Percentiles rank a stretch among this genome's conserved stretches.
Conservation (phyloP, 2,113 vertebrate species). For the Cynoglossus semilaevis region DNA sequence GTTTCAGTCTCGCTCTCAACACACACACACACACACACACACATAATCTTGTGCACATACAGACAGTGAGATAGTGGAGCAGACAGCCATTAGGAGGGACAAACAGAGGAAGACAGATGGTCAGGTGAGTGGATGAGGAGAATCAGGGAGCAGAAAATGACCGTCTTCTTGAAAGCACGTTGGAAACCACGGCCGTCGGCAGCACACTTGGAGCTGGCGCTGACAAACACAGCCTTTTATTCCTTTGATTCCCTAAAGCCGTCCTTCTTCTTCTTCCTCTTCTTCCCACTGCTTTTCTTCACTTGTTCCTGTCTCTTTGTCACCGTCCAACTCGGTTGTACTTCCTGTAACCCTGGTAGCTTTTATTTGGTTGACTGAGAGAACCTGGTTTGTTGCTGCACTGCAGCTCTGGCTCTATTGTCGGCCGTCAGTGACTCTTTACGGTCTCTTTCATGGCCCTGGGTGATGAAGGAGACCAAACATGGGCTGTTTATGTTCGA, state of each 20-base stretch:
- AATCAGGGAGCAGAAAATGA: slow-evolving; percentile 36
- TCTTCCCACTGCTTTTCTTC: slow-evolving; percentile 40
- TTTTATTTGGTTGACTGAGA: slow-evolving; percentile 60
- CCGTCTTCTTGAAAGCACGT: slow-evolving; percentile 40
- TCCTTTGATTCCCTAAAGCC: slow-evolving; percentile 39
- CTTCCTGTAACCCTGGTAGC: slow-evolving; percentile 78
- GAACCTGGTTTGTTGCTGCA: slow-evolving; percentile 72
- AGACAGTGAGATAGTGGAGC: slow-evolving; percentile 44
- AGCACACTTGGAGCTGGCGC: slow-evolving; percentile 46
- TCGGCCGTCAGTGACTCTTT: slow-evolving; percentile 50
- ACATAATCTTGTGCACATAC: slow-evolving; percentile 53
- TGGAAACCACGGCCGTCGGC: slow-evolving; percentile 44
- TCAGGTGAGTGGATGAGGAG: slow-evolving; percentile 32
- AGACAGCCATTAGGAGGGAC: slow-evolving; percentile 56
- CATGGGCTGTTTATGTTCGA: too few relatives aligned
- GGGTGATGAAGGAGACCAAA: slow-evolving; percentile 55
- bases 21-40: slow-evolving; percentile 27
- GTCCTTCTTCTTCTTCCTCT: slow-evolving; percentile 44
- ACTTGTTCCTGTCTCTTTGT: slow-evolving; percentile 53
- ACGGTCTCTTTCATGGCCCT: slow-evolving; percentile 57
- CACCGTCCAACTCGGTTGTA: slow-evolving; percentile 60
- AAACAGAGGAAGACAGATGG: slow-evolving; percentile 48
- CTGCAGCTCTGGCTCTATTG: slow-evolving; percentile 59
- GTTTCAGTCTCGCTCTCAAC: slow-evolving; percentile 33
- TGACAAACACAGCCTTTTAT: slow-evolving; percentile 35